These are phyloP conservation scores for Plutomurus gul DNA, from an alignment of 1,140 invertebrate genomes.

Conservation along the genomic window DNA sequence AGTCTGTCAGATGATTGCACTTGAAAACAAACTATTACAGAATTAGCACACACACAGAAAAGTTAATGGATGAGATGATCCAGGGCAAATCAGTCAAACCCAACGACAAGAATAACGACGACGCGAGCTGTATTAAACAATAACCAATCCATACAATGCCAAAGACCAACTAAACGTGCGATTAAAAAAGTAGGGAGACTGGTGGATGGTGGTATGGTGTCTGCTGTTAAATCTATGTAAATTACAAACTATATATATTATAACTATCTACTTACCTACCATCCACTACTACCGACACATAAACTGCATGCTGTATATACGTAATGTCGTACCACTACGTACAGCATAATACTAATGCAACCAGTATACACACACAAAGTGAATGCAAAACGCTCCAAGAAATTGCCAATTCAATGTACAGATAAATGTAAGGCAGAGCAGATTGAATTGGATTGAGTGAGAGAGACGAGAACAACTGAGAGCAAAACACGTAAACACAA, in stretches of 20 bases:
- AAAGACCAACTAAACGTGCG: background rate
- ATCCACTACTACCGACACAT: background rate
- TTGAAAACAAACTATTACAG: background rate
- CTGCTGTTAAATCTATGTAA: background rate
- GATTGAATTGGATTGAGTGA: constrained; percentile 4
- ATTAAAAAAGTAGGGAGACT: constrained; percentile 2
- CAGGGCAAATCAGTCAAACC: constrained; percentile 19
- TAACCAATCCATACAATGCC: background rate
- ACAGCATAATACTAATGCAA: background rate
- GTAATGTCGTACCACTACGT: no score
- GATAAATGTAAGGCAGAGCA: constrained; percentile 19
- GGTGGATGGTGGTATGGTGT: no score
- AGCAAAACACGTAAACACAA: background rate
- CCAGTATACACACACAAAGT: background rate
- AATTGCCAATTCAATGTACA: constrained; percentile 10
- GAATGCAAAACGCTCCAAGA: constrained; percentile 11
- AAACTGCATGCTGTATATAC: background rate
- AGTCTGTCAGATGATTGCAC: background rate
- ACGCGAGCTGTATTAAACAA: background rate
- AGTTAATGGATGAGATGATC: constrained; percentile 3
- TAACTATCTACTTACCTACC: background rate
- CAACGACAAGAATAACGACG: background rate
- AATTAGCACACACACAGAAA: no score
- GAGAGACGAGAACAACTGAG: no score
- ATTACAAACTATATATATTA: background rate